phyloP scores from a whole-genome alignment of 2,888 invertebrate species.

The Tortrix viridana region DNA sequence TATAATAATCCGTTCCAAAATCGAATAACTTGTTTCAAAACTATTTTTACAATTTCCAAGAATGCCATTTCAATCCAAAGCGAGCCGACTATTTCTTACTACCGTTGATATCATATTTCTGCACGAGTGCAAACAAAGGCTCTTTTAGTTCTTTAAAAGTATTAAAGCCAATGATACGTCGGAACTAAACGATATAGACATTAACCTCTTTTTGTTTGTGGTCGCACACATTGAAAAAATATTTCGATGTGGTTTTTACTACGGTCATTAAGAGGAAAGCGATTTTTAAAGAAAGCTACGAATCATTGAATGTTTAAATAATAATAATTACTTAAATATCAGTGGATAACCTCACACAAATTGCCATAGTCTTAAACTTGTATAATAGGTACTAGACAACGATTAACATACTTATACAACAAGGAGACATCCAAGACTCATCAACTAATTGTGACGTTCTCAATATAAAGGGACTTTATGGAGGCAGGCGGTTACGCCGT shows the following conservation, averaged over 20 bases:
- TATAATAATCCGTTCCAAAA: not conserved
- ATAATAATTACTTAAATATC: no score
- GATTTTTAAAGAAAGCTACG: not conserved
- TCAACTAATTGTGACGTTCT: no score
- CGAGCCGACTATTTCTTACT: slow-evolving; percentile 2
- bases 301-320: not conserved
- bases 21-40: not conserved
- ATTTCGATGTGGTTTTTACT: slow-evolving; percentile 10
- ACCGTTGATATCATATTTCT: slow-evolving; percentile 30
- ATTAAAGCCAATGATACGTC: slow-evolving; percentile 18
- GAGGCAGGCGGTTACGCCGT: no score
- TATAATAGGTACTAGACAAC: no score
- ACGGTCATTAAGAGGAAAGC: not conserved
- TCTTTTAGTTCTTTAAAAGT: slow-evolving; percentile 4
- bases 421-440: no score
- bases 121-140: slow-evolving; percentile 5
- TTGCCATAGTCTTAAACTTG: no score
- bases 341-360: no score
- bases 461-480: no score
- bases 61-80: slow-evolving; percentile 12
- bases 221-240: not conserved
- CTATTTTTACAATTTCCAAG: slow-evolving; percentile 30
- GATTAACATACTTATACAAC: no score
- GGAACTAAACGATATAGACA: slow-evolving; percentile 27
- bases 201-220: slow-evolving; percentile 27